phyloP scores from a whole-genome alignment of 2,113 vertebrate genomes.

The Labrus mixtus region DNA sequence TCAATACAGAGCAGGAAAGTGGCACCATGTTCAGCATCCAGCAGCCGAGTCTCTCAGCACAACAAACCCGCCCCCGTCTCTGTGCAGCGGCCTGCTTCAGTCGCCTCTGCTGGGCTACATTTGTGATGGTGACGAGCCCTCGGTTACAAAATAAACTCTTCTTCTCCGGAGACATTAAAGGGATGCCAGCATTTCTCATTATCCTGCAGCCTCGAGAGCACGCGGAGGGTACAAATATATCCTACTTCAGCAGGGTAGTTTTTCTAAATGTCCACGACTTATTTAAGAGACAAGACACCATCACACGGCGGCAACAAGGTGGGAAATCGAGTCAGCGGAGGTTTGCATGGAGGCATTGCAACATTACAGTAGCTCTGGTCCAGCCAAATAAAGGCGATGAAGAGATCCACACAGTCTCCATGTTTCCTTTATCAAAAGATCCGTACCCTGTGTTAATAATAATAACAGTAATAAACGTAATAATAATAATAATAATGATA shows the following conservation, averaged over 20 bases:
- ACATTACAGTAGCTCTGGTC: conserved; percentile 46
- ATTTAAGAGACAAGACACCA: conserved; percentile 17
- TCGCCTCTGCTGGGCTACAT: conserved; percentile 57
- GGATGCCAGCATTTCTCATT: conserved; percentile 54
- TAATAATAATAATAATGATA: conserved; percentile 25
- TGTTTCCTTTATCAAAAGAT: conserved; percentile 39
- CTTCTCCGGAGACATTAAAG: conserved; percentile 16
- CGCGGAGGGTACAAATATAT: neutral
- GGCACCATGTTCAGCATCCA: conserved; percentile 68
- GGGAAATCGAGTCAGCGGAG: conserved; percentile 28
- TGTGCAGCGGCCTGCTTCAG: conserved; percentile 64
- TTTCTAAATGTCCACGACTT: conserved; percentile 46
- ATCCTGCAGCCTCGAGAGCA: conserved; percentile 26
- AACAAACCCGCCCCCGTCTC: conserved; percentile 61
- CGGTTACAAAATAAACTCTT: conserved; percentile 28
- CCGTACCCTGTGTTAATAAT: neutral
- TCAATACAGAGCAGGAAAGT: conserved; percentile 44
- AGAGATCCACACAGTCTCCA: conserved; percentile 38
- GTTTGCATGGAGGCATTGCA: conserved; percentile 42
- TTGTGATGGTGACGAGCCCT: conserved; percentile 39
- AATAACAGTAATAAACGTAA: no score
- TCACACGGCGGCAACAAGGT: conserved; percentile 22
- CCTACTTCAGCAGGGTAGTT: neutral
- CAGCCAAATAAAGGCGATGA: conserved; percentile 44
- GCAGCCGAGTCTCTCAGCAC: conserved; percentile 42